Base-by-base conservation (phyloP, 2,113 vertebrate species). In the Oryzias woworae region DNA sequence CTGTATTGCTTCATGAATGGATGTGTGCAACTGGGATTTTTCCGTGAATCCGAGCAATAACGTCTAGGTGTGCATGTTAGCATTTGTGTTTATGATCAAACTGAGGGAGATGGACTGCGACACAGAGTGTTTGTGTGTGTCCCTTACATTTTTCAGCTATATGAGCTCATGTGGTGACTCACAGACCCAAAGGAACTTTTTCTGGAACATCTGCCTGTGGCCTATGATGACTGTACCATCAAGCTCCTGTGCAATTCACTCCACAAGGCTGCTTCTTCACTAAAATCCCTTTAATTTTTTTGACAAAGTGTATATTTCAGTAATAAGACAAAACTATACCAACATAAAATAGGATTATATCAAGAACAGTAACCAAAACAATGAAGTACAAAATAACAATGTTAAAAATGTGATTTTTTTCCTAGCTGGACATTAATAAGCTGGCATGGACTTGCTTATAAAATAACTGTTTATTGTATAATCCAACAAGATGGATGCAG, bases 151-250 rank as follows among this genome's bases (percentile, higher is more conserved):
- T 44, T 47, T n/a, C 4, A 46, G 44, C 81, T 70, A 69, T 75
- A 60, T 58, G 46, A 66, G 60, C 26, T 73, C 55, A 79, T 67
- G 22, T 63, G 52, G 73, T 70, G 50, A 78, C 66, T 75, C 64
- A 64, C 20, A 69, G 61, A 44, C 71, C 51, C 65, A 66, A 58
- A 61, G 61, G 41, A 50, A 44, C 44, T 45, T 56, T 44, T 67
- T 75, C 44, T 45, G 44, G 51, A 61, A 56, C 20, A 55, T 65
- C 63, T 59, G 63, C 20, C 66, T 64, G 64, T 74, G 63, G 76
- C 64, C 58, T 51, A 20, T 64, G 62, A 56, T 57, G 51, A 69
- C 67, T 45, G 44, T 68, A 62, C 68, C 52, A 62, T 69, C 53
- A 51, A 69, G 48, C 63, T 46, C 53, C 57, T 20, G 18, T 63